phyloP scores from a whole-genome alignment of 2,888 invertebrate genomes.

The Hesperia comma region DNA sequence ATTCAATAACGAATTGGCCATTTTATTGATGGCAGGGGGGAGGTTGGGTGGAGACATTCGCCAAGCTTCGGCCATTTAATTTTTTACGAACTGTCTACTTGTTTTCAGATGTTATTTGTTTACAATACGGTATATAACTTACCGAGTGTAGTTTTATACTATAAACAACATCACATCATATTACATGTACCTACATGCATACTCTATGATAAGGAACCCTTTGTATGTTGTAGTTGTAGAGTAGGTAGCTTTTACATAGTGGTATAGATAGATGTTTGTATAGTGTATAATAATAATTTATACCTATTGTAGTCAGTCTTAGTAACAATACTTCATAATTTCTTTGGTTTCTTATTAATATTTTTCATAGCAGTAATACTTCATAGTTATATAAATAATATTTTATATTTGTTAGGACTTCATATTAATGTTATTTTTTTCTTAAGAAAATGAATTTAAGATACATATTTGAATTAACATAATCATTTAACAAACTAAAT shows the following conservation, averaged over 20 bases:
- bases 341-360: not conserved
- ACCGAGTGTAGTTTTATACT: slow-evolving; percentile 47
- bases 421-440: too few species aligned
- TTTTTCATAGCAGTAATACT: too few species aligned
- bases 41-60: slow-evolving; percentile 78
- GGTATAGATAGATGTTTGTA: slow-evolving; percentile 5
- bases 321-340: slow-evolving; percentile 33
- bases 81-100: slow-evolving; percentile 57
- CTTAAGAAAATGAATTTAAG: too few species aligned
- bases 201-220: slow-evolving; percentile 27
- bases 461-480: too few species aligned
- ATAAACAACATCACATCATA: slow-evolving; percentile 41
- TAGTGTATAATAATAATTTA: slow-evolving; percentile 23
- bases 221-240: slow-evolving; percentile 15
- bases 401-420: too few species aligned
- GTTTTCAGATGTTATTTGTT: slow-evolving; percentile 60
- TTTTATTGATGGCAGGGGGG: slow-evolving; percentile 84
- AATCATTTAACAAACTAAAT: too few species aligned
- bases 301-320: slow-evolving; percentile 40
- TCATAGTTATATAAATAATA: too few species aligned
- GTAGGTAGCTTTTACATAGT: not conserved
- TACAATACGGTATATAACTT: slow-evolving; percentile 54
- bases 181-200: slow-evolving; percentile 31
- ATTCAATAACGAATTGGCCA: slow-evolving; percentile 84
- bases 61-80: slow-evolving; percentile 77